Percentiles rank a stretch among this genome's conserved stretches.
These are phyloP conservation scores for Merodon equestris DNA, from an alignment of 2,888 invertebrate genomes.

Conservation along the genomic window DNA sequence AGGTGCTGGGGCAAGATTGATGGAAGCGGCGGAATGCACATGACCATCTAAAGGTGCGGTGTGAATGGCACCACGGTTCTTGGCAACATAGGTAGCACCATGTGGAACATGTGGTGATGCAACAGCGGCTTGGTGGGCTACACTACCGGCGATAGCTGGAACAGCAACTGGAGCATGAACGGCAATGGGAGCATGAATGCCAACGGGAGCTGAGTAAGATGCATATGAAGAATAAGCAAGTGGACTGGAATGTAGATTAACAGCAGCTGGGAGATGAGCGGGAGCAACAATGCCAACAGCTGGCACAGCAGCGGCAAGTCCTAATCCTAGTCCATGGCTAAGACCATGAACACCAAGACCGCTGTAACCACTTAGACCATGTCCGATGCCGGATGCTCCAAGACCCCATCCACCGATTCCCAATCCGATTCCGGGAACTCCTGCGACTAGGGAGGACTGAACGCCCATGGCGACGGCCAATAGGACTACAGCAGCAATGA, in stretches of 20 bases:
- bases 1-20: constrained; percentile 75
- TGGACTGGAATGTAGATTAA: background rate
- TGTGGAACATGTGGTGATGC: constrained; percentile 76
- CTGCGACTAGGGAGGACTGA: constrained; percentile 74
- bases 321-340: constrained; percentile 59
- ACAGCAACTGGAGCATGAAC: constrained; percentile 38
- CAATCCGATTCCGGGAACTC: constrained; percentile 22
- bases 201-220: constrained; percentile 34
- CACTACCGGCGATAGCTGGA: constrained; percentile 51
- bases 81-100: constrained; percentile 75
- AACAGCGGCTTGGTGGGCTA: constrained; percentile 70
- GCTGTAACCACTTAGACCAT: too few species aligned
- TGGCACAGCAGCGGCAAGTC: background rate
- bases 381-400: background rate
- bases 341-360: constrained; percentile 69
- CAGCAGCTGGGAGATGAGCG: constrained; percentile 5
- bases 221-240: background rate
- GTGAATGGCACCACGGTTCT: constrained; percentile 75
- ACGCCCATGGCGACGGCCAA: constrained; percentile 76
- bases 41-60: constrained; percentile 75
- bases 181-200: constrained; percentile 53
- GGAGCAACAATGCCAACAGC: background rate
- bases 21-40: constrained; percentile 73
- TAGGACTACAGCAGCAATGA: constrained; percentile 72
- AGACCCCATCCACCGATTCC: constrained; percentile 13